Conservation (phyloP, 2,113 vertebrate species). For the Colossoma macropomum region DNA sequence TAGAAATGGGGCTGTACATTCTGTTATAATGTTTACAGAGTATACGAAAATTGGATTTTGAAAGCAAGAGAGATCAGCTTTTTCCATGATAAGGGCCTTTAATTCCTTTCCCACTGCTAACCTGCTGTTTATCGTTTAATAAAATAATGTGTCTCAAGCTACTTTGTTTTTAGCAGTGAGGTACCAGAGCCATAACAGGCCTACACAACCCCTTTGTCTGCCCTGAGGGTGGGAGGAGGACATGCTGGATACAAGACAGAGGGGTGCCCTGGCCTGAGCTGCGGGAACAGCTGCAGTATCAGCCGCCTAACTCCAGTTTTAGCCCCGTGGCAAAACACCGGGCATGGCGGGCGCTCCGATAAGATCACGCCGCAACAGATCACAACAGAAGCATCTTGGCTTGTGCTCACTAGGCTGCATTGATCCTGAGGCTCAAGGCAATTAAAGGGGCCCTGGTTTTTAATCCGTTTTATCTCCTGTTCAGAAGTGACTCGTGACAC, state of each 20-base stretch:
- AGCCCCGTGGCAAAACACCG: slow-evolving; percentile 56
- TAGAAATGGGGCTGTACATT: no score
- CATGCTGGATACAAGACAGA: background rate
- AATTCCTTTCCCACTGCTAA: background rate
- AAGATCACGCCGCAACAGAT: slow-evolving; percentile 64
- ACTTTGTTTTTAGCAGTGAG: background rate
- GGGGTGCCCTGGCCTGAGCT: slow-evolving; percentile 27
- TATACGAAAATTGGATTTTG: background rate
- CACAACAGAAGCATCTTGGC: slow-evolving; percentile 63
- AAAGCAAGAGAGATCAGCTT: background rate
- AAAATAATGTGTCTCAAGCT: background rate
- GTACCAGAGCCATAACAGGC: no score
- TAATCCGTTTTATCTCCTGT: slow-evolving; percentile 58
- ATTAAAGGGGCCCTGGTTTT: slow-evolving; percentile 70
- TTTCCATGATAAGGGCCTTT: background rate
- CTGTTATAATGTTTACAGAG: background rate
- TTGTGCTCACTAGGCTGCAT: background rate
- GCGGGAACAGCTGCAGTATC: slow-evolving; percentile 73
- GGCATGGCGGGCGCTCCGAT: slow-evolving; percentile 50
- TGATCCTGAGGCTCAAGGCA: slow-evolving; percentile 60
- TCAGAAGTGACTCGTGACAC: slow-evolving; percentile 51
- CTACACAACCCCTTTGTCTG: background rate
- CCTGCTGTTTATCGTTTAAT: no score
- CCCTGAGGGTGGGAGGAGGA: background rate
- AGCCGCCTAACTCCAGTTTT: slow-evolving; percentile 62